Conservation (phyloP, 2,113 vertebrate species). For the Panthera tigris region DNA sequence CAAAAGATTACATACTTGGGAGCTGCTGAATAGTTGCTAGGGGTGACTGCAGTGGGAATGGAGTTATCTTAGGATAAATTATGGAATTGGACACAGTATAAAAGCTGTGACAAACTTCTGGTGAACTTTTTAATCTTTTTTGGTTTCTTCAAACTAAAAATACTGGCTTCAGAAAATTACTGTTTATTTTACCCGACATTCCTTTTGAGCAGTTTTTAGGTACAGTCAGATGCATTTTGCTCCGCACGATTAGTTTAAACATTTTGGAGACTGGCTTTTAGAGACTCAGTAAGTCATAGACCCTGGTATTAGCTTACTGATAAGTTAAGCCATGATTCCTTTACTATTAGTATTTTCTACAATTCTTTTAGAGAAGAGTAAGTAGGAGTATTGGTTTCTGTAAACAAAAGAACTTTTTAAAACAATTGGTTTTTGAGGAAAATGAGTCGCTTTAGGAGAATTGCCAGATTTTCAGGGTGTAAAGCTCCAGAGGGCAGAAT, state of each 20-base stretch:
- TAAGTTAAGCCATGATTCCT: slow-evolving; percentile 1
- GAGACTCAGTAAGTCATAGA: not conserved
- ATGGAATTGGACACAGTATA: not conserved
- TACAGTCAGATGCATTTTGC: not conserved
- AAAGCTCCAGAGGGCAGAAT: not conserved
- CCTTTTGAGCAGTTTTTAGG: not conserved
- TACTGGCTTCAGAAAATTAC: not conserved
- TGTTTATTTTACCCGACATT: not conserved
- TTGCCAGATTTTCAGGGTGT: not conserved
- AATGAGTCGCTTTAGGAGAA: not conserved
- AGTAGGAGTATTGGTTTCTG: not conserved
- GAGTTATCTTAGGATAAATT: not conserved
- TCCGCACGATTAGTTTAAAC: not conserved
- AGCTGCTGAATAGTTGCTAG: not conserved
- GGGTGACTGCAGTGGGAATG: not conserved
- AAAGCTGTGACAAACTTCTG: not conserved
- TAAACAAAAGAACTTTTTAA: slow-evolving; percentile 13
- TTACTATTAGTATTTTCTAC: not conserved
- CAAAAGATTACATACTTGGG: not conserved
- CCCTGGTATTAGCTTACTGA: not conserved
- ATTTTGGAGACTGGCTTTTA: not conserved
- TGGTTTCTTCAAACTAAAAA: slow-evolving; percentile 16
- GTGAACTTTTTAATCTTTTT: not conserved
- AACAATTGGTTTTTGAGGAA: slow-evolving; percentile 33
- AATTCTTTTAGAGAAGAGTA: slow-evolving; percentile 17